Evolutionary conservation across 2,888 invertebrate genomes (phyloP).

Genomic region (Temnothorax rugatulus): DNA sequence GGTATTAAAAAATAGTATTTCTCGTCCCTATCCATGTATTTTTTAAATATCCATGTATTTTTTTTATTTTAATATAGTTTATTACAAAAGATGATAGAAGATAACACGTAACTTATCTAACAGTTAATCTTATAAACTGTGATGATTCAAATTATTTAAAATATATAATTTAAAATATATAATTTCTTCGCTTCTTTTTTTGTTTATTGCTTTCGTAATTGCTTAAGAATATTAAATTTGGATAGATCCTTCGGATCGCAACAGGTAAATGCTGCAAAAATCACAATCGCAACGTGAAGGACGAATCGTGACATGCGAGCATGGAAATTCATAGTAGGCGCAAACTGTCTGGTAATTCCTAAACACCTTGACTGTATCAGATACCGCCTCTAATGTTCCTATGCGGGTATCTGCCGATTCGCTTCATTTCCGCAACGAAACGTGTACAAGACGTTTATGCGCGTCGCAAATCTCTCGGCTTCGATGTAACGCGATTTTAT

Average conservation of each 20-base stretch:
- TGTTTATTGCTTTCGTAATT: neutral
- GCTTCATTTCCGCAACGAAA: constrained; percentile 79
- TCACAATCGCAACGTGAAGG: neutral
- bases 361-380: constrained; percentile 68
- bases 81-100: neutral
- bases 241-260: neutral
- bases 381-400: constrained; percentile 79
- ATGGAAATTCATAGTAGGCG: constrained; percentile 38
- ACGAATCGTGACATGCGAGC: constrained; percentile 4
- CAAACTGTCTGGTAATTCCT: constrained; percentile 76
- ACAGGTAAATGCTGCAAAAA: neutral
- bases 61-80: neutral
- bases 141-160: no score
- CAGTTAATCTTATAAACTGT: neutral
- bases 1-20: neutral
- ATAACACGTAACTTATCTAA: neutral
- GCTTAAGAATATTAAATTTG: neutral
- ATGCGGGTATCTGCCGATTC: constrained; percentile 79
- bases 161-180: neutral
- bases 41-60: neutral
- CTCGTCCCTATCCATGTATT: neutral
- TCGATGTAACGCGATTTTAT: constrained; percentile 68
- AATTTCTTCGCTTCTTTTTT: neutral
- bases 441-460: constrained; percentile 66
- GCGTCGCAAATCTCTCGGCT: constrained; percentile 66